Evolutionary conservation across 2,888 invertebrate species (phyloP), one percentile per base, ranked within the genome.

Genomic region (Sialis fuliginosa): DNA sequence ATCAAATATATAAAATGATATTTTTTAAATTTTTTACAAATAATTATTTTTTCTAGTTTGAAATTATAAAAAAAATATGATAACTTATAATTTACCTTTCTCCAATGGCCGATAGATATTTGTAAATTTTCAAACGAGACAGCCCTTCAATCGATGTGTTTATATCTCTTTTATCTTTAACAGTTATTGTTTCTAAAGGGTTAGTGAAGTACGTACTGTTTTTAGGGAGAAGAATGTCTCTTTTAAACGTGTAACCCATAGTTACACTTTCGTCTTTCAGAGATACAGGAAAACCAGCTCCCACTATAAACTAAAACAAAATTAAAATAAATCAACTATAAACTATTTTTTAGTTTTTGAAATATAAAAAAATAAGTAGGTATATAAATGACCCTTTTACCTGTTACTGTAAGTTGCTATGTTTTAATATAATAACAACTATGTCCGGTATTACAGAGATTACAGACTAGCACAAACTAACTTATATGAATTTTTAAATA

Each of bases 201-300:
- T 68, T 67, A 3, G 74, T 75, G 53, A 74, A 75, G 57, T 71
- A 68, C 1, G 72, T 62, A 53, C 73, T 72, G 56, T 80, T 80
- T 46, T 72, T 74, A 6, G 80, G 80, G 49, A 81, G 61, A 50
- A 72, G 67, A 61, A 79, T 81, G 60, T 77, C 78, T 51, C 78
- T 75, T 60, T 81, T 81, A 32, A 79, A 70, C 12, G 78, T 78
- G 7, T 74, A 72, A 1, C 80, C 79, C 34, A 77, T 68, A 9
- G 77, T 75, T 6, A 80, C 73, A 52, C 77, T 68, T 52, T 74
- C 68, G 57, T 74, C 71, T 59, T 72, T 71, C 10, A 76, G 62
- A 56, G 78, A 77, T 32, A 79, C 72, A 2, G 80, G 79, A 31
- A 80, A 65, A 57, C 80, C 79, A 48, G 80, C 65, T 56, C 79